Percentiles rank a stretch among this genome's conserved stretches.
These are phyloP conservation scores for Sebastes schlegelii DNA, from an alignment of 2,113 vertebrate genomes.

Conservation along the genomic window DNA sequence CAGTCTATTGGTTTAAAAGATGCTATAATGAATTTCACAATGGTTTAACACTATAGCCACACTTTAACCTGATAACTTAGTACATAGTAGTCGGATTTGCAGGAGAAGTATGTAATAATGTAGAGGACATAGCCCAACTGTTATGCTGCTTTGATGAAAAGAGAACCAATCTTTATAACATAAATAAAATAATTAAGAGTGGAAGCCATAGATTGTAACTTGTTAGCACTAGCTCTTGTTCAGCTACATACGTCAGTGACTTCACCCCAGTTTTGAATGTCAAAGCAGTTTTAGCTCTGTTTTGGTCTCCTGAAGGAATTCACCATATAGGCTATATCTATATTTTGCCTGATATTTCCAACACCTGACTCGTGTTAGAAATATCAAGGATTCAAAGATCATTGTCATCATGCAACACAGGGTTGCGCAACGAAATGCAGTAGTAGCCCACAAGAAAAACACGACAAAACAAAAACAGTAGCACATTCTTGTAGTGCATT, in stretches of 20 bases:
- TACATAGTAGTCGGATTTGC: neutral
- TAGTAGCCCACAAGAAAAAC: neutral
- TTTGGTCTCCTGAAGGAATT: neutral
- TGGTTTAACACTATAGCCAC: neutral
- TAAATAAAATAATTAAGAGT: neutral
- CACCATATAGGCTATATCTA: too few species aligned
- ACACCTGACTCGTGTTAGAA: constrained; percentile 8
- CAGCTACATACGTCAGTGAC: neutral
- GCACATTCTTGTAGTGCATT: neutral
- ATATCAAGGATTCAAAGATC: neutral
- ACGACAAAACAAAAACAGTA: neutral
- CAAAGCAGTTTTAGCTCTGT: neutral
- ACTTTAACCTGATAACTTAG: neutral
- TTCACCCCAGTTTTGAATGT: neutral
- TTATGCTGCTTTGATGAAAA: neutral
- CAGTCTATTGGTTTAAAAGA: neutral
- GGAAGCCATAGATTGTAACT: neutral
- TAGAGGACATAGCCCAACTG: neutral
- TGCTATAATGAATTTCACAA: neutral
- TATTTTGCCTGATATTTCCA: neutral
- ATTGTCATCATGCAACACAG: neutral
- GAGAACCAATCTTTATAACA: neutral
- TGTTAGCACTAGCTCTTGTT: neutral
- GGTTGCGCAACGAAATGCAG: neutral
- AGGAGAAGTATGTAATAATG: neutral